phyloP scores from a whole-genome alignment of 2,113 vertebrate genomes.

The Pomatostomus ruficeps region DNA sequence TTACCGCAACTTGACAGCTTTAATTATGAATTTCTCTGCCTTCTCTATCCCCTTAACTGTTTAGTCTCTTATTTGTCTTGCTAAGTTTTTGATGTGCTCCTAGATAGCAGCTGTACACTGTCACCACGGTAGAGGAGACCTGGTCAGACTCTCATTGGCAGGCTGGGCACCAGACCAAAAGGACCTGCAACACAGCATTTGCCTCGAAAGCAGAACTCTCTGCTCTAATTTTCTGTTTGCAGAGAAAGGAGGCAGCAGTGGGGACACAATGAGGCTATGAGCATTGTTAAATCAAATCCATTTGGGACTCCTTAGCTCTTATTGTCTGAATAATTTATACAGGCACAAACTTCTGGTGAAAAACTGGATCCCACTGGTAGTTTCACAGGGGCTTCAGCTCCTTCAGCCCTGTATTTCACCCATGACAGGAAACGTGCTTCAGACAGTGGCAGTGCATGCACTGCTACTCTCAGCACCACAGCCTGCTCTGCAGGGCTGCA shows the following conservation, averaged over 20 bases:
- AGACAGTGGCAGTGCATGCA: background rate
- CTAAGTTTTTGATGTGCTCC: background rate
- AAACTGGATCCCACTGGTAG: background rate
- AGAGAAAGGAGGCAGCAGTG: background rate
- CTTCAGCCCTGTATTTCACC: background rate
- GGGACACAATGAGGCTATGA: background rate
- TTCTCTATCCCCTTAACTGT: background rate
- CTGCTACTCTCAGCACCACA: background rate
- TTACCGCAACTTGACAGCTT: background rate
- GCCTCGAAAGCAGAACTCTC: background rate
- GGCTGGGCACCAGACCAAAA: background rate
- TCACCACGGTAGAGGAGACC: background rate
- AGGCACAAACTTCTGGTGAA: background rate
- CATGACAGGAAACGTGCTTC: background rate
- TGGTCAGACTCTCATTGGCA: background rate
- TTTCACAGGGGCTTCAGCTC: background rate
- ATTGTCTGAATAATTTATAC: background rate
- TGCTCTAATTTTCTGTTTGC: background rate
- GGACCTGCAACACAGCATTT: background rate
- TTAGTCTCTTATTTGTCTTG: background rate
- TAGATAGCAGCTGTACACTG: background rate
- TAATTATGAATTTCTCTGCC: constrained; percentile 23
- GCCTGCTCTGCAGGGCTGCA: background rate
- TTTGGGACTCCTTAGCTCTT: background rate
- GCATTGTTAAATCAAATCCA: background rate